phyloP scores from a whole-genome alignment of 2,113 vertebrate genomes.

The Vulpes vulpes region DNA sequence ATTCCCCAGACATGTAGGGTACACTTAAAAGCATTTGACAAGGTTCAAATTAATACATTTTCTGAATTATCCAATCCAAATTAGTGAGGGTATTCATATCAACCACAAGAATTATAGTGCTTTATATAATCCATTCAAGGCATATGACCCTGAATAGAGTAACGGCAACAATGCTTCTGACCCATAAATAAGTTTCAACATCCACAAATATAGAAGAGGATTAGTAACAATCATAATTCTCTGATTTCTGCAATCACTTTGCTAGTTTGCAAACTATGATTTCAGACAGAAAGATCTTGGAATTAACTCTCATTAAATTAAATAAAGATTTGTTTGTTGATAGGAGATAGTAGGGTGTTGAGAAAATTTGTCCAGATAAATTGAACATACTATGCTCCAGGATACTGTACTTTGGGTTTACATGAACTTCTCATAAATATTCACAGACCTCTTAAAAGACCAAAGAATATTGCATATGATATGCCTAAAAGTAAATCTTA shows the following conservation, averaged over 20 bases:
- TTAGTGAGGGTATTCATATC: background rate
- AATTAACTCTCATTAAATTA: background rate
- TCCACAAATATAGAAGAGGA: background rate
- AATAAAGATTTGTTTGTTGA: background rate
- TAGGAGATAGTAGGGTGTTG: background rate
- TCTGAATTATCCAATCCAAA: background rate
- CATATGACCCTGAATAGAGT: background rate
- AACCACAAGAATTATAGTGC: conserved; percentile 15
- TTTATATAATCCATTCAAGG: background rate
- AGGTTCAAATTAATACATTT: background rate
- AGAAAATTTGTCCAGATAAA: background rate
- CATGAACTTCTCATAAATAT: background rate
- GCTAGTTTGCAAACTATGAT: background rate
- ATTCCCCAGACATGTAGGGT: background rate
- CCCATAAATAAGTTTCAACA: background rate
- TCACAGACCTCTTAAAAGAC: background rate
- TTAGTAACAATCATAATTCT: background rate
- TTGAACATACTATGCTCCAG: background rate
- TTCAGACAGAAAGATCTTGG: background rate
- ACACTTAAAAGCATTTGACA: background rate
- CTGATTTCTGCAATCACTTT: background rate
- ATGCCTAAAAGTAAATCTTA: background rate
- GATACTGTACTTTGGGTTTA: background rate
- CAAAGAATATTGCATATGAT: background rate
- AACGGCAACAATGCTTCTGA: background rate